A percentile compares a stretch with the other conserved stretches of the same genome.
phyloP scores from a whole-genome alignment of 2,113 vertebrate species.

The Platanista minor region DNA sequence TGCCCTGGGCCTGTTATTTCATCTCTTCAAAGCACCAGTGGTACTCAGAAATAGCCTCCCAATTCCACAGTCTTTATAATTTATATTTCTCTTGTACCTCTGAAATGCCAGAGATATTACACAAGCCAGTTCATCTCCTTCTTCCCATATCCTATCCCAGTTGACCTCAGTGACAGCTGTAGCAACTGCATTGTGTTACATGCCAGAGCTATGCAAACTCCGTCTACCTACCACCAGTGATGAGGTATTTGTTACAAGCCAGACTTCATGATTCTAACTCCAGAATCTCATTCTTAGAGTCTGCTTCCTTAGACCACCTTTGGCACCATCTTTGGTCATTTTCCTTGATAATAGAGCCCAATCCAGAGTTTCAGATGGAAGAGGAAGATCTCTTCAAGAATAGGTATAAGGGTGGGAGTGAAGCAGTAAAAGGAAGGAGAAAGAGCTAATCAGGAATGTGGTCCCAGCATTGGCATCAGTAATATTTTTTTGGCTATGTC shows the following conservation, averaged over 20 bases:
- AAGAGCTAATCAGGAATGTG: background rate
- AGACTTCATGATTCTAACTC: background rate
- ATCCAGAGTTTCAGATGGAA: background rate
- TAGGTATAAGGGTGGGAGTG: background rate
- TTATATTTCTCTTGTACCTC: conserved; percentile 26
- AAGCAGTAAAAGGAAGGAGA: background rate
- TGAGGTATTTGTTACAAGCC: background rate
- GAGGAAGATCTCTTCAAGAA: background rate
- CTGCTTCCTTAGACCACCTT: background rate
- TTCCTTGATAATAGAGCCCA: background rate
- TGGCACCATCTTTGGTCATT: background rate
- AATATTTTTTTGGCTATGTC: background rate
- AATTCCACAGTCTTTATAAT: background rate
- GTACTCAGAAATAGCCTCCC: conserved; percentile 27
- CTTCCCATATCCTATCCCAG: background rate
- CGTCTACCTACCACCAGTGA: background rate
- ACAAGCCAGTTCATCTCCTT: background rate
- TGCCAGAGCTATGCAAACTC: background rate
- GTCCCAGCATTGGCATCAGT: background rate
- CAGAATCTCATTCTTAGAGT: background rate
- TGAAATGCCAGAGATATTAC: background rate
- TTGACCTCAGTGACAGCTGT: background rate
- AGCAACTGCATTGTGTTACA: background rate
- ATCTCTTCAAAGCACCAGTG: background rate
- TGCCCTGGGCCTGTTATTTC: background rate